Percentiles rank a stretch among this genome's conserved stretches.
These are phyloP conservation scores for Megaceryle maxima DNA, from an alignment of 2,113 vertebrate species.

Conservation along the genomic window DNA sequence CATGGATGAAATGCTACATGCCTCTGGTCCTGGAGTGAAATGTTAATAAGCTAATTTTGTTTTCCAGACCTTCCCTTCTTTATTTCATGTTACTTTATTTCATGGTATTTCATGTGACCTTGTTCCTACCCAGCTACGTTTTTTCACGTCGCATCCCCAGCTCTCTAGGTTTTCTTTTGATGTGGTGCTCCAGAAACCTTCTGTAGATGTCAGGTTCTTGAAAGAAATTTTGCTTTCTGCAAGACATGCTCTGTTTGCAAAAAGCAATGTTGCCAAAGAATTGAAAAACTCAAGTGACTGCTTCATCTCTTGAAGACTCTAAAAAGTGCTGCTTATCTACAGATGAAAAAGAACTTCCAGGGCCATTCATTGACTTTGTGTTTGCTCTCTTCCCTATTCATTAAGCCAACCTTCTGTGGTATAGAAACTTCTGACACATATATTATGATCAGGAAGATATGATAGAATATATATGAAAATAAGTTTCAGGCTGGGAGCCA, in stretches of 20 bases:
- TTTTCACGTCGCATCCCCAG: background rate
- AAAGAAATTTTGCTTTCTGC: slow-evolving; percentile 28
- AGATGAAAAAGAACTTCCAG: background rate
- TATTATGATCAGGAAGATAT: background rate
- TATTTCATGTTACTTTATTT: background rate
- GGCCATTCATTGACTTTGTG: background rate
- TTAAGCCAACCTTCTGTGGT: background rate
- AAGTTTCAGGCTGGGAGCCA: background rate
- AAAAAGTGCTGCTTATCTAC: background rate
- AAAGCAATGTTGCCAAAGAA: background rate
- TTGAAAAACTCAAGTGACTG: background rate
- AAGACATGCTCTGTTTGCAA: background rate
- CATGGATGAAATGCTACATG: background rate
- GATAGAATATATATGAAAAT: background rate
- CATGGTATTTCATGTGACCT: background rate
- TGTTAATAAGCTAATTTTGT: background rate
- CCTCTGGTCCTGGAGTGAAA: background rate
- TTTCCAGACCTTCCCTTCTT: background rate
- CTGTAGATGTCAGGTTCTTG: slow-evolving; percentile 17
- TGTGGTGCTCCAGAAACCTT: slow-evolving; percentile 13
- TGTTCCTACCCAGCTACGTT: background rate
- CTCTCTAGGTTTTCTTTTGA: slow-evolving; percentile 35
- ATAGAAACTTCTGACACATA: background rate
- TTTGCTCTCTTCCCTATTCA: background rate
- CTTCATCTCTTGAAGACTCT: background rate